Base-by-base conservation (phyloP, 2,113 vertebrate species). In the Tapirus terrestris region DNA sequence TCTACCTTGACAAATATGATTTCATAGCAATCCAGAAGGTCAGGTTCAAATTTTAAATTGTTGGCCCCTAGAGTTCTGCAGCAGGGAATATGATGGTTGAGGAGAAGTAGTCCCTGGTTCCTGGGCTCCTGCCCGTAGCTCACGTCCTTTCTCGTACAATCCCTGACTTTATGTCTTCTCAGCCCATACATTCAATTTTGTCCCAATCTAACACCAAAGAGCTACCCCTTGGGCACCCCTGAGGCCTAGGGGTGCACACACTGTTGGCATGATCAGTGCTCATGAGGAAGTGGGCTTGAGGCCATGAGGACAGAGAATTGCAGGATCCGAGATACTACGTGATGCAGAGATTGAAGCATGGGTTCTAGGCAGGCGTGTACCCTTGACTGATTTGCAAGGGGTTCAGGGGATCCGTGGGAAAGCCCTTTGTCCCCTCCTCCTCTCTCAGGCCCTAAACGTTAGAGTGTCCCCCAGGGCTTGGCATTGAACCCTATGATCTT, bases 31-130 rank as follows among this genome's bases (percentile, higher is more conserved):
- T 18, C 10, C 90, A 17, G 45, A 75, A 95, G 39, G 43, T 29
- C 53, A 85, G 45, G 27, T 88, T 95, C n/a, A 91, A 70, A 43
- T 91, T 95, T 94, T 8, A 13, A 81, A 81, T 39, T 65, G 51
- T 85, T 17, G 3, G 6, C 23, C 8, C 27, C 43, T 17, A 7
- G 36, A 56, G 48, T 48, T 88, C 33, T 89, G 6, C 13, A 53
- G 21, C 33, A 48, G 65, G 12, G 1, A 90, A 72, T 43, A 1
- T 84, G 33, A 29, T 65, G 27, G 51, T 29, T 29, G n/a, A 91
- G 51, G 58, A 92, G 56, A 88, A 21, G 23, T 45, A 10, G n/a
- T 39, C 16, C 56, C 6, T 58, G 4, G 14, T 27, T 68, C 36
- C 36, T 67, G 53, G 58, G 18, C 11, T 11, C 27, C 43, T 86